These are phyloP conservation scores for Cantharis lateralis DNA, from an alignment of 2,888 invertebrate species.

Conservation along the genomic window DNA sequence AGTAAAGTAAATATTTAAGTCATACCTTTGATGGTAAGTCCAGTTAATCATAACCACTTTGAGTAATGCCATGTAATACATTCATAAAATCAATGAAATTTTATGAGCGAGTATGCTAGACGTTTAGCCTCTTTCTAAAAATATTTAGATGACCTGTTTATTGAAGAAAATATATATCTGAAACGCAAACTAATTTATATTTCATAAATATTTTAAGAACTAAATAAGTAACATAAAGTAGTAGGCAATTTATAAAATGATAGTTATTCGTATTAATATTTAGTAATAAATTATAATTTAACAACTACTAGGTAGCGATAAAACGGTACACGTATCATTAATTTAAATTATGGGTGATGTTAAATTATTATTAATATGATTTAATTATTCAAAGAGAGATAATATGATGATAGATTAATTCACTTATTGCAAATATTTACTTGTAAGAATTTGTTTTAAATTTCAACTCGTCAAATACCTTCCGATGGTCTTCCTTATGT, in stretches of 20 bases:
- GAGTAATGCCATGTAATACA: neutral
- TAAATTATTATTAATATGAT: neutral
- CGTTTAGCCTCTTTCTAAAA: neutral
- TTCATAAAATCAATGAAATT: neutral
- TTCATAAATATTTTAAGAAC: neutral
- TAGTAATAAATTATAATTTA: neutral
- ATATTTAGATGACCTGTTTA: neutral
- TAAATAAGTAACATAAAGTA: neutral
- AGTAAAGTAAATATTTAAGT: neutral
- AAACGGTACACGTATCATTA: neutral
- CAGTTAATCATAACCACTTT: neutral
- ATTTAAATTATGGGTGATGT: neutral
- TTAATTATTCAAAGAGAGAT: neutral
- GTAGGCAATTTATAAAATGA: neutral
- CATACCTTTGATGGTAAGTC: neutral
- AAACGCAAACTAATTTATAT: neutral
- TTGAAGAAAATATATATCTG: neutral
- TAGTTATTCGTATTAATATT: neutral
- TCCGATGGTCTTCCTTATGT: too few species aligned
- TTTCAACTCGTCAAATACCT: too few species aligned
- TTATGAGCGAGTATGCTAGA: neutral
- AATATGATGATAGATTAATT: neutral
- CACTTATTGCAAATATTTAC: neutral
- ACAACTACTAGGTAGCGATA: neutral
- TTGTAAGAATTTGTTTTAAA: too few species aligned